Conservation (phyloP, 2,797 vertebrate species). For the Cuculus canorus region DNA sequence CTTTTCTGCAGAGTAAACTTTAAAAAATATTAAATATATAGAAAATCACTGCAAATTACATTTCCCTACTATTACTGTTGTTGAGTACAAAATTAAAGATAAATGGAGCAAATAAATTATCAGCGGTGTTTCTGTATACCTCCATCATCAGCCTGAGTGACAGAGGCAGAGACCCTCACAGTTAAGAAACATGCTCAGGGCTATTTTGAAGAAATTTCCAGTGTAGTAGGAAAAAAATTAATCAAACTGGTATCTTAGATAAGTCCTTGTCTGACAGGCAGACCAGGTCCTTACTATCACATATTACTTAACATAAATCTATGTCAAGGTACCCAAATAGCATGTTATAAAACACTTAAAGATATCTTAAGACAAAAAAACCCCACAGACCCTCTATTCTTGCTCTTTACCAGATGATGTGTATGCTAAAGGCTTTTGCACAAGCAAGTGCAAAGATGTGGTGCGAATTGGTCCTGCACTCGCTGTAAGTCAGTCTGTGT, state of each 20-base stretch:
- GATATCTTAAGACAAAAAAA: neutral
- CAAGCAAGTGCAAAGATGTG: neutral
- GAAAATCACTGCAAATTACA: constrained; percentile 33
- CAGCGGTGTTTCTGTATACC: neutral
- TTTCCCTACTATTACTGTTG: neutral
- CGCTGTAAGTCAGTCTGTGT: neutral
- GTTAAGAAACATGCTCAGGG: neutral
- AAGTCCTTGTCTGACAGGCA: neutral
- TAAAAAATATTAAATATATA: neutral
- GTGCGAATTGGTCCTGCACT: neutral
- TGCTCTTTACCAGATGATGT: neutral
- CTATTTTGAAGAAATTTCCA: neutral
- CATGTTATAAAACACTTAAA: neutral
- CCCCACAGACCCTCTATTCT: neutral
- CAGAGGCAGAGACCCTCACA: accelerated
- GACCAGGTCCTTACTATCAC: neutral
- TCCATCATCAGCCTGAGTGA: neutral
- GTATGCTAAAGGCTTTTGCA: neutral
- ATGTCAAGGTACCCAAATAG: neutral
- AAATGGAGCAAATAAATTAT: neutral
- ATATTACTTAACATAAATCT: neutral
- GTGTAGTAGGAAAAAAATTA: neutral
- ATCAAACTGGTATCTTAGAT: neutral
- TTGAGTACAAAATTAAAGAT: constrained; percentile 9
- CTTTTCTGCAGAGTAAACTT: constrained; percentile 25